Evolutionary conservation across 2,797 vertebrate genomes (phyloP), one percentile per base, ranked within the genome.

Genomic region (Chelidonichthys spinosus): DNA sequence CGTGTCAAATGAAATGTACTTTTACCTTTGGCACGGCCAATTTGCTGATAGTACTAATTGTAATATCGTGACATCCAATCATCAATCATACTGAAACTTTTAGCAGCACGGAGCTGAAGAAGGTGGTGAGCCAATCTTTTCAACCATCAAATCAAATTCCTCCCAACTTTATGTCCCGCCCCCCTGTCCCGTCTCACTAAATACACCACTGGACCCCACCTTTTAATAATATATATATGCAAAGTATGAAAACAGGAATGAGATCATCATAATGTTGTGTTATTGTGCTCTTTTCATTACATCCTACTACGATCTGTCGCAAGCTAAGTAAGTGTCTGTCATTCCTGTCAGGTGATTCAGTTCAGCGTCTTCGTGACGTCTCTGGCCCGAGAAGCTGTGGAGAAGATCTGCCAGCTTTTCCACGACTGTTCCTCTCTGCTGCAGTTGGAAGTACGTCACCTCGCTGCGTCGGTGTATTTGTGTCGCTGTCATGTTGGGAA

Each of bases 401-500:
- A 90, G 78, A 92, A 94, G 79, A 89, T 95, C 82, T 92, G 90
- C 61, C 85, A 82, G 56, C 87, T 95, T 2, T 92, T 93, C 79
- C 74, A 79, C 0, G 87, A 94, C 9, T 85, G 82, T 72, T 94
- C 91, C 0, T 89, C 91, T 3, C 55, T 82, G 77, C 87, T 94
- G 70, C 88, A 17, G 64, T 69, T 85, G 10, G 85, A 94, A 3
- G 92, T 93, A 69, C 1, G 40, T 53, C 11, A 6, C 33, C 1
- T 39, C 2, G 1, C 43, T 35, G 2, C 11, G 2, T 13, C 10
- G 2, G 1, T 36, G 0, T 11, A 1, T 64, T 13, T 8, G n/a
- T 25, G 11, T 33, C 54, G 2, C 9, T 2, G 46, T 15, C 33
- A 36, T 11, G 15, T 5, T 15, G 0, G 59, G 36, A 52, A 32